These are phyloP conservation scores for Oncorhynchus kisutch DNA, from an alignment of 2,113 vertebrate genomes.

Conservation along the genomic window DNA sequence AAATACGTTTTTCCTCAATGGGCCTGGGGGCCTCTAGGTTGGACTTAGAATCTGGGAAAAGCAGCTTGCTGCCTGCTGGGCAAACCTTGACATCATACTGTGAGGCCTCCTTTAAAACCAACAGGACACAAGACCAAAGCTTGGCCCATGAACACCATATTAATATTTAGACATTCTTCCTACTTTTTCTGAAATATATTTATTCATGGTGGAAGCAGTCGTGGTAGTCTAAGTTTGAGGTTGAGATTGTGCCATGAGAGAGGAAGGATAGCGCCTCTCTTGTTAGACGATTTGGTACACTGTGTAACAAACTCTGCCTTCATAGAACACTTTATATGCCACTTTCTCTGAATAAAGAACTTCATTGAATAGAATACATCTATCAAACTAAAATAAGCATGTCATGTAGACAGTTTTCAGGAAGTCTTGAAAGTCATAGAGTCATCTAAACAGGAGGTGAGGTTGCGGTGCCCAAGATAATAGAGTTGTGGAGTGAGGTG, in stretches of 20 bases:
- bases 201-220: slow-evolving; percentile 27
- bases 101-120: slow-evolving; percentile 31
- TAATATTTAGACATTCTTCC: slow-evolving; percentile 51
- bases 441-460: too few relatives aligned
- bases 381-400: too few relatives aligned
- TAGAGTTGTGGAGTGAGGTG: too few relatives aligned
- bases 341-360: too few relatives aligned
- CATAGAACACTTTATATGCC: too few relatives aligned
- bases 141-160: slow-evolving; percentile 33
- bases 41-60: slow-evolving; percentile 45
- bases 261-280: neutral
- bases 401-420: too few relatives aligned
- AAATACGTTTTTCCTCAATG: slow-evolving; percentile 23
- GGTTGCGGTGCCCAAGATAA: too few relatives aligned
- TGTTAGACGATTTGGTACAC: neutral
- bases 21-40: slow-evolving; percentile 19
- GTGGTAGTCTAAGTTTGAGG: slow-evolving; percentile 2
- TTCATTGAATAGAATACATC: too few relatives aligned
- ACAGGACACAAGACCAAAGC: slow-evolving; percentile 30
- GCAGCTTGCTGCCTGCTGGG: slow-evolving; percentile 34
- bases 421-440: too few relatives aligned
- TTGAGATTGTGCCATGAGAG: slow-evolving; percentile 1
- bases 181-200: slow-evolving; percentile 18
- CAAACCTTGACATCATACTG: slow-evolving; percentile 23
- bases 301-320: too few relatives aligned